A percentile compares a stretch with the other conserved stretches of the same genome.
phyloP scores from a whole-genome alignment of 2,888 invertebrate genomes.

The Noctua janthe region DNA sequence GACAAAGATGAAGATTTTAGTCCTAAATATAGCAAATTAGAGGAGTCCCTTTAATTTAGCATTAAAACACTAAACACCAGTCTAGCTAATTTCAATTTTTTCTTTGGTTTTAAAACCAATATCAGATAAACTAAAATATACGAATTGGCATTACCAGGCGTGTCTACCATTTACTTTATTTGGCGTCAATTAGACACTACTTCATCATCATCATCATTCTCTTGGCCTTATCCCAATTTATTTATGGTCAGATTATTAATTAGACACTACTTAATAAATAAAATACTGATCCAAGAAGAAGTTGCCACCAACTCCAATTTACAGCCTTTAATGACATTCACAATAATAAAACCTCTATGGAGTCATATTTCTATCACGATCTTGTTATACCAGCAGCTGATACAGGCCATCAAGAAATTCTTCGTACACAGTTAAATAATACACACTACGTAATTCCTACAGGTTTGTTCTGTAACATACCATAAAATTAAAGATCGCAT shows the following conservation, averaged over 20 bases:
- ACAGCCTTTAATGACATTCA: conserved; percentile 2
- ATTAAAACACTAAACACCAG: neutral
- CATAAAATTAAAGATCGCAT: conserved; percentile 71
- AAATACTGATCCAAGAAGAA: neutral
- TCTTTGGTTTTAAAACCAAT: neutral
- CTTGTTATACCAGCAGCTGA: conserved; percentile 49
- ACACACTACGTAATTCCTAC: conserved; percentile 64
- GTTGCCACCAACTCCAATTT: neutral
- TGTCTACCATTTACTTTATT: neutral
- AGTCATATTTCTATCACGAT: conserved; percentile 3
- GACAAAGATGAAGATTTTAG: neutral
- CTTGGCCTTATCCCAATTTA: no score
- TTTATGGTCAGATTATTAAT: neutral
- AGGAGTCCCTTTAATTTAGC: conserved; percentile 12
- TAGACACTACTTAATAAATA: neutral
- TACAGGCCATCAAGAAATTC: conserved; percentile 53
- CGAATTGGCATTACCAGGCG: neutral
- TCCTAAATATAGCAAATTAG: conserved; percentile 10
- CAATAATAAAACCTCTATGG: conserved; percentile 21
- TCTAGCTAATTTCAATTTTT: neutral
- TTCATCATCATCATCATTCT: no score
- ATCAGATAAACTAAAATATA: neutral
- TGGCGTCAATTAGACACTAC: no score
- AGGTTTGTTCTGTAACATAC: conserved; percentile 70
- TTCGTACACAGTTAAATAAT: conserved; percentile 64